These are phyloP conservation scores for Cyrtodaria siliqua DNA, from an alignment of 2,888 invertebrate genomes.

Conservation along the genomic window DNA sequence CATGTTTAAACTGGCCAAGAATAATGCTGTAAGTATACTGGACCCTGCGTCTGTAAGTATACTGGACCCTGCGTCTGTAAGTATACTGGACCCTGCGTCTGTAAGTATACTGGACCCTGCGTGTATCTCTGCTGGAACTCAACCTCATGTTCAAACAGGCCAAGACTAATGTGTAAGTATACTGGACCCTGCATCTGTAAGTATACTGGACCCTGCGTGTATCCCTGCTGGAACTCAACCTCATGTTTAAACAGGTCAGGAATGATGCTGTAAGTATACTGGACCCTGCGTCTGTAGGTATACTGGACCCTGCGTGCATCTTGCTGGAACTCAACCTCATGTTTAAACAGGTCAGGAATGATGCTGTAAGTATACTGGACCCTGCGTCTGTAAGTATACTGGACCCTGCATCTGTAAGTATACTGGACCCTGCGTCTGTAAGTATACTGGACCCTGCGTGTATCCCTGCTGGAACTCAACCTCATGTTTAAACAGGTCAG, in stretches of 20 bases:
- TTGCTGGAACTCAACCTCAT: conserved; percentile 95
- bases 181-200: conserved; percentile 87
- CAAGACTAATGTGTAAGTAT: conserved; percentile 83
- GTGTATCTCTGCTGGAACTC: conserved; percentile 98
- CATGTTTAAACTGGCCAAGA: conserved; percentile 82
- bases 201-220: conserved; percentile 99
- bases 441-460: conserved; percentile 98
- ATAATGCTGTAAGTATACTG: conserved; percentile 79
- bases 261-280: conserved; percentile 78
- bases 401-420: conserved; percentile 95
- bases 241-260: conserved; percentile 83
- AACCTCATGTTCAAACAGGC: conserved; percentile 88
- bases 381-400: conserved; percentile 97
- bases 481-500: conserved; percentile 83
- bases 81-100: no score
- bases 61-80: no score
- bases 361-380: conserved; percentile 99
- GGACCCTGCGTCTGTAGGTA: no score
- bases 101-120: conserved; percentile 98
- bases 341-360: conserved; percentile 91
- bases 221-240: conserved; percentile 97
- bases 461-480: conserved; percentile 98
- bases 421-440: conserved; percentile 87
- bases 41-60: no score
- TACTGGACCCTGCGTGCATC: no score